Base-by-base conservation (phyloP, 2,888 invertebrate species). In the Eupeodes luniger region DNA sequence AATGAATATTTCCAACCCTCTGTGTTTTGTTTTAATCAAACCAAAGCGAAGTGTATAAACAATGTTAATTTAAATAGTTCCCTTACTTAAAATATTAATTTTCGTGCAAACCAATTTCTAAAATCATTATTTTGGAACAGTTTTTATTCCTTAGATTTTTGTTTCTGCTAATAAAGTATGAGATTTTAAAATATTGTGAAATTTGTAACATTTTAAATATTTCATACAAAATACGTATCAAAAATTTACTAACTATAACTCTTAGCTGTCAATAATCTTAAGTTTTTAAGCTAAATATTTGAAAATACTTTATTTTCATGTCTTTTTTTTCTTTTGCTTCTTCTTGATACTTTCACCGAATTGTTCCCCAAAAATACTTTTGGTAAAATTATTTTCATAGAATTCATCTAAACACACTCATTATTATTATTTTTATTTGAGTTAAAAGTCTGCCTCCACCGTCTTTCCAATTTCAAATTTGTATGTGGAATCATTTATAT, bases 381-480 rank as follows among this genome's bases (percentile, higher is more conserved):
- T 14, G 10, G 49, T 27, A 5, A 11, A 51, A n/a, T 51, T 51
- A 12, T 66, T 36, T 67, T 34, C 11, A n/a, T 6, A 67, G 51
- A 51, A 36, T 59, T 67, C 16, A 67, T 67, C 51, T 67, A 67
- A 67, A 67, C n/a, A 67, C n/a, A 67, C 16, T n/a, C 67, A 51
- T 36, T 34, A 6, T 27, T 9, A 12, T 12, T 27, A 14, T 49
- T 44, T 49, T 44, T 67, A 19, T 67, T 34, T 5, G 0, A 16
- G 12, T 12, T 4, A 7, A 34, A 57, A 12, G 27, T n/a, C 51
- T 16, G 14, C n/a, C 36, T 34, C 4, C 9, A 27, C 0, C 27
- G 51, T 6, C 36, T 66, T 49, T 66, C 2, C 27, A 27, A 27
- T 27, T 27, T 11, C 27, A 2, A 27, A 49, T 4, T 7, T 67